Conservation (phyloP, 1,140 invertebrate species). For the Aphelinus atriplicis region DNA sequence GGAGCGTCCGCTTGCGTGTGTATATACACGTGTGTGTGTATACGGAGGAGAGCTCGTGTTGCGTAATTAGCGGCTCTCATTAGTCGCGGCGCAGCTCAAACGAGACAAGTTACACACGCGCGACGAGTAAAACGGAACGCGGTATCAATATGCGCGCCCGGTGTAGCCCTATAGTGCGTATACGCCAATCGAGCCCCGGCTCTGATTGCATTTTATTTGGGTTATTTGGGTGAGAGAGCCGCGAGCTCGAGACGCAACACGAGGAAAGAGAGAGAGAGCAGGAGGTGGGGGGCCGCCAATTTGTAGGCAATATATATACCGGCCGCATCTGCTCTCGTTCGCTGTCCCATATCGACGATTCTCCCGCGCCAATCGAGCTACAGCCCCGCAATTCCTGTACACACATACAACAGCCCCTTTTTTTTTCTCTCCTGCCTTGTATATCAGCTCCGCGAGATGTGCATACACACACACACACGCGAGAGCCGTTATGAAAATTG, state of each 20-base stretch:
- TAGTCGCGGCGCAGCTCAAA: too few species aligned
- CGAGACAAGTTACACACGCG: neutral
- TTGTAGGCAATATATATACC: slow-evolving; percentile 68
- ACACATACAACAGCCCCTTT: too few species aligned
- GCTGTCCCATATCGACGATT: neutral
- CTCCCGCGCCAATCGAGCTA: neutral
- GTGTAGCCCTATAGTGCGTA: too few species aligned
- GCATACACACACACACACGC: too few species aligned
- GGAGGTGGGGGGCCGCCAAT: slow-evolving; percentile 51
- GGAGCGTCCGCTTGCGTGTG: too few species aligned
- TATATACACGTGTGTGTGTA: too few species aligned
- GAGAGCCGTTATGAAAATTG: too few species aligned
- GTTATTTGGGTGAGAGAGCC: neutral
- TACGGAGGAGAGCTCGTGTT: too few species aligned
- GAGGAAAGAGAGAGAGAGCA: neutral
- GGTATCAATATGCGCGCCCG: slow-evolving; percentile 15
- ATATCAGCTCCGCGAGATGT: too few species aligned
- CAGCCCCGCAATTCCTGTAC: too few species aligned
- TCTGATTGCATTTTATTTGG: slow-evolving; percentile 29
- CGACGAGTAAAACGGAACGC: neutral
- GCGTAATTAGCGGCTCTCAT: too few species aligned
- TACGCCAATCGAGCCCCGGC: neutral
- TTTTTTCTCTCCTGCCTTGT: too few species aligned
- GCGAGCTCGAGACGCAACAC: neutral
- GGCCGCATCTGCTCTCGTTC: slow-evolving; percentile 44